Evolutionary conservation across 23 tunicate species (phyloP), one percentile per base, ranked within the genome.

Genomic region (Styela clava): DNA sequence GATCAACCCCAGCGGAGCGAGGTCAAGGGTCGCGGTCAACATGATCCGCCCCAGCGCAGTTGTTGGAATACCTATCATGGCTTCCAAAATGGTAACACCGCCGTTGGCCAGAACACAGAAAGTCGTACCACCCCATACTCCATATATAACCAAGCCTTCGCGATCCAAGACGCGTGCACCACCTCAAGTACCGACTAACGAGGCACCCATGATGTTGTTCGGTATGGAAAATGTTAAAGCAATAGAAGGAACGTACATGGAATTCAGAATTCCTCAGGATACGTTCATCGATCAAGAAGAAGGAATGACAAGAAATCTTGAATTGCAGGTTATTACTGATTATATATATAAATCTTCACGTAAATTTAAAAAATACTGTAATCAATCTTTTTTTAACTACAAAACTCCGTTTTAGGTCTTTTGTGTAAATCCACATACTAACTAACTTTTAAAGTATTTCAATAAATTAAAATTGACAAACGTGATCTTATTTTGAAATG

Each of bases 211-310:
- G 78, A 56, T 82, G 37, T n/a, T 62, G 2, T 69, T 69, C 2
- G 95, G 89, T 30, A 24, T 89, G 64, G 79, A 80, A 2, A 70
- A 89, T 83, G 35, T 89, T 16, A 36, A 52, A 1, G 89, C 79
- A 2, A 44, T 62, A 3, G 73, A 28, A 16, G 70, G 77, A 30
- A 85, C 88, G 19, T 89, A 85, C 74, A 86, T 89, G 83, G 95
- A 85, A 67, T 72, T 68, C 61, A 37, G 33, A 68, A 82, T 89
- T n/a, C 83, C 86, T 2, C 29, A 31, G 22, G 78, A 80, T 63
- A 86, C 83, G 2, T 89, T 89, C 52, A 33, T 16, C 52, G 95
- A 89, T 65, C 30, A 12, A 34, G 86, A 87, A 44, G 88, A 80
- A 24, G 95, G 87, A 3, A 44, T 74, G 64, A 69, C 87, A 9